phyloP scores from a whole-genome alignment of 2,888 invertebrate genomes.

The Ametastegia equiseti region DNA sequence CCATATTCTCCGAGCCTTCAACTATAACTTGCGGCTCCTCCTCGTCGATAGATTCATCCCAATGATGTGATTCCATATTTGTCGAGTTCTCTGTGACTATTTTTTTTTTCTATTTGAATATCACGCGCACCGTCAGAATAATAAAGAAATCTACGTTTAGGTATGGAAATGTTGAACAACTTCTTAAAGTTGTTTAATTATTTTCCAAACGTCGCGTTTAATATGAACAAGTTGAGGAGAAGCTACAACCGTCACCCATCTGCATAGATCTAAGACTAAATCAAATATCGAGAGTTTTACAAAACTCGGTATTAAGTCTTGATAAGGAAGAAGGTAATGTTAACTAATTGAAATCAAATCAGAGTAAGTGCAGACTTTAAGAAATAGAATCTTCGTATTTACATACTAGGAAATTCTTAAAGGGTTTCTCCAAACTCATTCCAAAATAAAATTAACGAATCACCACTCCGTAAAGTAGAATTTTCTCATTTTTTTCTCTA shows the following conservation, averaged over 20 bases:
- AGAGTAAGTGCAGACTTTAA: not conserved
- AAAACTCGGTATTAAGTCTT: not conserved
- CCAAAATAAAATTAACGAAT: not conserved
- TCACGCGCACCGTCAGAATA: not conserved
- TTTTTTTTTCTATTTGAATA: not conserved
- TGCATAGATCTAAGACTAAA: not conserved
- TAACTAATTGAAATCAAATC: not conserved
- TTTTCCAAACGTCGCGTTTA: not conserved
- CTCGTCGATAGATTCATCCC: not conserved
- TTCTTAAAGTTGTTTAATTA: not conserved
- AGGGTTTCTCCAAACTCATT: not conserved
- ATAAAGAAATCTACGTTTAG: not conserved
- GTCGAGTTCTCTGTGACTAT: too few species aligned
- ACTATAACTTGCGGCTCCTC: constrained; percentile 11
- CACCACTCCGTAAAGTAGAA: constrained; percentile 18
- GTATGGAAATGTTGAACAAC: too few species aligned
- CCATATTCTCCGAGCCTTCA: not conserved
- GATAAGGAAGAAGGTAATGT: constrained; percentile 26
- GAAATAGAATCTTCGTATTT: not conserved
- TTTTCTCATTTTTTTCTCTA: constrained; percentile 16
- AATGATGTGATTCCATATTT: not conserved
- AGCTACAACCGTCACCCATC: not conserved
- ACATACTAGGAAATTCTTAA: not conserved
- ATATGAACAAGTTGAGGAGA: not conserved
- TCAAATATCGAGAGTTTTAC: not conserved